phyloP scores from a whole-genome alignment of 1,140 invertebrate species.

The Acromyrmex echinatior region DNA sequence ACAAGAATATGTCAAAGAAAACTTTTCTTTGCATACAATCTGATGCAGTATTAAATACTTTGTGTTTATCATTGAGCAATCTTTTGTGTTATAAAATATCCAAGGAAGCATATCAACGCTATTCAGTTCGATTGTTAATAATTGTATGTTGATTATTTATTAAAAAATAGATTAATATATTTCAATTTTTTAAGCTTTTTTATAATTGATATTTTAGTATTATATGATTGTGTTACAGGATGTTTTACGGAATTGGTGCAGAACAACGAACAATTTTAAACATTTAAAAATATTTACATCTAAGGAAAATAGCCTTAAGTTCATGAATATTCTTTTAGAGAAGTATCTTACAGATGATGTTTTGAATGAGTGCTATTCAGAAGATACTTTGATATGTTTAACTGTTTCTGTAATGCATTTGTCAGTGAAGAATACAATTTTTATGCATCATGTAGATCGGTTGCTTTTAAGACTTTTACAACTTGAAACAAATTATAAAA shows the following conservation, averaged over 20 bases:
- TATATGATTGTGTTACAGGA: conserved; percentile 68
- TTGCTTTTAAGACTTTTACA: conserved; percentile 71
- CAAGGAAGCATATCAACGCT: conserved; percentile 78
- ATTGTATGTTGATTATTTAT: conserved; percentile 73
- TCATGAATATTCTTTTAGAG: conserved; percentile 70
- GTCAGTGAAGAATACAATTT: conserved; percentile 52
- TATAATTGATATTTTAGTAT: conserved; percentile 14
- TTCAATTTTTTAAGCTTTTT: background rate
- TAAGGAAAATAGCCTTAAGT: conserved; percentile 60
- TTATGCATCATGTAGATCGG: conserved; percentile 58
- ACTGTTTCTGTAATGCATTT: conserved; percentile 69
- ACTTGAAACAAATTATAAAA: conserved; percentile 70
- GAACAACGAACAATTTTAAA: conserved; percentile 53
- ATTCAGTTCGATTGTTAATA: conserved; percentile 77
- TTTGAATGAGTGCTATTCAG: conserved; percentile 52
- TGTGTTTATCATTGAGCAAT: conserved; percentile 76
- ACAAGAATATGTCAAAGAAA: conserved; percentile 61
- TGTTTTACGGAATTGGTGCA: conserved; percentile 70
- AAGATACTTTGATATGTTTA: conserved; percentile 69
- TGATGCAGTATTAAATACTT: conserved; percentile 60
- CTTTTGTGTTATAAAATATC: conserved; percentile 79
- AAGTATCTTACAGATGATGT: conserved; percentile 76
- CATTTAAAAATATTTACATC: conserved; percentile 68
- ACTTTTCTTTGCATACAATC: conserved; percentile 58
- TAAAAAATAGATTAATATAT: conserved; percentile 8